Evolutionary conservation across 64 coral and sea anemone genomes (phyloP).

Genomic region (Platygyra sinensis): DNA sequence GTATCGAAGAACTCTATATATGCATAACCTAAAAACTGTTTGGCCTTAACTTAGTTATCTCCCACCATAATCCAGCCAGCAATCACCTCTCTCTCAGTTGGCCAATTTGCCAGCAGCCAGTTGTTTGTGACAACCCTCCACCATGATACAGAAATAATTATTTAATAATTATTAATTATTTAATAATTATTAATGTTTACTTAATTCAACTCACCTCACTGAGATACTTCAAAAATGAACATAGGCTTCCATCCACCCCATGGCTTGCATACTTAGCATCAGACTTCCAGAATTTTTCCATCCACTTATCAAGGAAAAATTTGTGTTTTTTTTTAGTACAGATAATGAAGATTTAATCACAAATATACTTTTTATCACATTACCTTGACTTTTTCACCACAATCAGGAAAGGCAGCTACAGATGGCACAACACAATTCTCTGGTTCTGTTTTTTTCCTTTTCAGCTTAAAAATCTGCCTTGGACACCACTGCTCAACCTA

Average conservation of each 20-base stretch:
- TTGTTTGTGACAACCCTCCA: too few relatives aligned
- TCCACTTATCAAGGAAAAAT: slow-evolving; percentile 66
- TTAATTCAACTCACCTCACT: slow-evolving; percentile 76
- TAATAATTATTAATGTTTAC: too few relatives aligned
- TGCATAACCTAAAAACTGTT: too few relatives aligned
- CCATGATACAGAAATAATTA: too few relatives aligned
- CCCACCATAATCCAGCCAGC: too few relatives aligned
- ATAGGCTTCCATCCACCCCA: slow-evolving; percentile 90
- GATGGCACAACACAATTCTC: slow-evolving; percentile 63
- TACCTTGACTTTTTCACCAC: slow-evolving; percentile 81
- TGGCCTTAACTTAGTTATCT: too few relatives aligned
- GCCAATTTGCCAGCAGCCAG: too few relatives aligned
- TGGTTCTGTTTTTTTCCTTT: not conserved
- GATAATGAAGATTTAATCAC: not conserved
- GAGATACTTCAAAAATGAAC: slow-evolving; percentile 85
- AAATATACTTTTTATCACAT: not conserved
- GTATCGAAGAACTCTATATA: too few relatives aligned
- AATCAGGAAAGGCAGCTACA: slow-evolving; percentile 81
- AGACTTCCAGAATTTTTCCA: slow-evolving; percentile 88
- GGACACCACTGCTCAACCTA: slow-evolving; percentile 89
- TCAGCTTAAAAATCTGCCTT: not conserved
- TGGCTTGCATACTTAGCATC: slow-evolving; percentile 69
- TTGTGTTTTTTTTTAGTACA: not conserved
- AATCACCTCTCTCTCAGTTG: too few relatives aligned
- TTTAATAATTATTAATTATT: too few relatives aligned